These are phyloP conservation scores for Struthidea cinerea DNA, from an alignment of 2,113 vertebrate species.

Conservation along the genomic window DNA sequence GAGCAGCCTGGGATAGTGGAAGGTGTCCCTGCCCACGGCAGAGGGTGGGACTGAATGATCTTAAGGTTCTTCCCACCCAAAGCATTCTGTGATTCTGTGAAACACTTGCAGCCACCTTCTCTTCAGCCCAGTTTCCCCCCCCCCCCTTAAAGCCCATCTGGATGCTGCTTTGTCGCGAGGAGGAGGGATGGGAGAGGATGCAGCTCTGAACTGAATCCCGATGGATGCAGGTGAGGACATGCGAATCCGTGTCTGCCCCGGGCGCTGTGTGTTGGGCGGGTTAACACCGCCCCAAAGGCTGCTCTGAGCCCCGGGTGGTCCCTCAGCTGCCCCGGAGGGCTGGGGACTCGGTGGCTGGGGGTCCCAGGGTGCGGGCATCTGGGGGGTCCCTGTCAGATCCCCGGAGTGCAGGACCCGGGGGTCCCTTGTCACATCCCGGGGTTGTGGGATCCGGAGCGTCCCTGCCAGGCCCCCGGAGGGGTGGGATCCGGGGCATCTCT, in stretches of 20 bases:
- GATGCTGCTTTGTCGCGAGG: accelerated
- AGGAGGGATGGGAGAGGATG: too few species aligned
- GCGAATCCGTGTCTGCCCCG: too few species aligned
- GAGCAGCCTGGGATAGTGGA: background rate
- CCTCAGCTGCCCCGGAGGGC: background rate
- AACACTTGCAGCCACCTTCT: background rate
- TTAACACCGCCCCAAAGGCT: background rate
- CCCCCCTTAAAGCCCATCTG: background rate
- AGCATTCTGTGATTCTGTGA: too few species aligned
- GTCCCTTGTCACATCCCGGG: background rate
- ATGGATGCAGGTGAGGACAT: background rate
- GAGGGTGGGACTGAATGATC: too few species aligned
- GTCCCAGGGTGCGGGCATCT: background rate
- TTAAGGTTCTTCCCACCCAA: background rate
- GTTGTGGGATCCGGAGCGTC: background rate
- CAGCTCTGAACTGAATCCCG: background rate
- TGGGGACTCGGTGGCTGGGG: too few species aligned
- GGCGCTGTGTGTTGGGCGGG: background rate
- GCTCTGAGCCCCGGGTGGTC: background rate
- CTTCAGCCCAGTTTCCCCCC: accelerated
- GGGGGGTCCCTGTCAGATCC: background rate
- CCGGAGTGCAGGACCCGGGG: background rate
- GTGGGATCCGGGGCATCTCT: background rate
- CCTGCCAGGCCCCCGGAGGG: too few species aligned
- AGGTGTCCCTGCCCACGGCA: background rate